A percentile compares a stretch with the other conserved stretches of the same genome.
Evolutionary conservation across 2,113 vertebrate species (phyloP).

Genomic region (Zapornia atra): DNA sequence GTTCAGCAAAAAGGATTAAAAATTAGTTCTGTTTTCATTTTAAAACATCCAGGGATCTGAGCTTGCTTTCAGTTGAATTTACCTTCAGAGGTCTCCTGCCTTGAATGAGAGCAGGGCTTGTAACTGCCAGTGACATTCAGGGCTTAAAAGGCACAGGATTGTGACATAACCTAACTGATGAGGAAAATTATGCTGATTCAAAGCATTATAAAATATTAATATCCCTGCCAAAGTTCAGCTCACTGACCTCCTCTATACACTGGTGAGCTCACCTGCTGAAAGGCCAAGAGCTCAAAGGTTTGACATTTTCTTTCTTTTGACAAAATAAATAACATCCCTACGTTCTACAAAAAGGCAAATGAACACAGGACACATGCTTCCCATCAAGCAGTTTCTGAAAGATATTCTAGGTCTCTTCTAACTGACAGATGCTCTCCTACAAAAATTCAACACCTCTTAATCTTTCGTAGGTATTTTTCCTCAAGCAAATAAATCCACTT

Average conservation of each 20-base stretch:
- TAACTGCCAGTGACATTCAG: background rate
- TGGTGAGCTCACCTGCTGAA: conserved; percentile 17
- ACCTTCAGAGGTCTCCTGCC: background rate
- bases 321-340: background rate
- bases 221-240: conserved; percentile 1
- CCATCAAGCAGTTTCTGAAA: background rate
- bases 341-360: background rate
- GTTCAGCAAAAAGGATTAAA: background rate
- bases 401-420: background rate
- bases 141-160: background rate
- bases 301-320: conserved; percentile 1
- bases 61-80: background rate
- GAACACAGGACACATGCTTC: background rate
- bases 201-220: conserved; percentile 16
- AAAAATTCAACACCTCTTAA: background rate
- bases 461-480: background rate
- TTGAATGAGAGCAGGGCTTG: background rate
- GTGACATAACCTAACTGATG: background rate
- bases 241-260: background rate
- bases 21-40: background rate
- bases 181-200: conserved; percentile 15
- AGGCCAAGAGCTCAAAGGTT: background rate
- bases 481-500: background rate
- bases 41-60: background rate
- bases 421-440: background rate